Conservation (phyloP, 2,888 invertebrate species). For the Cheilosia vulpina region DNA sequence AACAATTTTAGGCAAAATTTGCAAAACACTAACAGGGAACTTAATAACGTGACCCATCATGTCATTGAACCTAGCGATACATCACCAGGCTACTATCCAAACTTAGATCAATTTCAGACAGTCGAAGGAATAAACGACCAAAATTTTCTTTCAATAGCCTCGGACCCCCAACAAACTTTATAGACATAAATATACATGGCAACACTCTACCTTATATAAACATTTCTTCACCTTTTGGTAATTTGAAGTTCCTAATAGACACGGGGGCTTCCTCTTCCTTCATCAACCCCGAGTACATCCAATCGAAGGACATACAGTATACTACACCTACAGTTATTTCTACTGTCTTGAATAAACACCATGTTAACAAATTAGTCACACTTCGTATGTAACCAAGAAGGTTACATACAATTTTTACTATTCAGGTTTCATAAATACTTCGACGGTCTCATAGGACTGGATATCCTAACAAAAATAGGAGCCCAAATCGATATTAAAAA, state of each 20-base stretch:
- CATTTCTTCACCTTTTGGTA: slow-evolving; percentile 42
- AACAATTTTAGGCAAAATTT: too few species aligned
- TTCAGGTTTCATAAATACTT: slow-evolving; percentile 22
- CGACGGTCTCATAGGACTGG: background rate
- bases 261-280: slow-evolving; percentile 52
- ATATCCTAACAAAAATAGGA: slow-evolving; percentile 14
- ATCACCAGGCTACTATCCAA: slow-evolving; percentile 10
- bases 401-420: background rate
- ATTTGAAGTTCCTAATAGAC: slow-evolving; percentile 48
- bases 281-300: slow-evolving; percentile 34
- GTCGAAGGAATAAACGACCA: slow-evolving; percentile 6
- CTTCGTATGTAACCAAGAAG: slow-evolving; percentile 10
- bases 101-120: slow-evolving; percentile 24
- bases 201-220: slow-evolving; percentile 48
- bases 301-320: slow-evolving; percentile 6
- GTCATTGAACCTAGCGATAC: slow-evolving; percentile 6
- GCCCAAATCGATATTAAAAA: slow-evolving; percentile 23
- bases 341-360: slow-evolving; percentile 1
- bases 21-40: too few species aligned
- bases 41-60: slow-evolving; percentile 5
- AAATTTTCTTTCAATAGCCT: too few species aligned
- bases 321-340: background rate
- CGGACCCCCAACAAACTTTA: slow-evolving; percentile 20
- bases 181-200: slow-evolving; percentile 45
- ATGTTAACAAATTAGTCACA: background rate